Evolutionary conservation across 2,888 invertebrate genomes (phyloP), one percentile per base, ranked within the genome.

Genomic region (Ornithoptera priamus): DNA sequence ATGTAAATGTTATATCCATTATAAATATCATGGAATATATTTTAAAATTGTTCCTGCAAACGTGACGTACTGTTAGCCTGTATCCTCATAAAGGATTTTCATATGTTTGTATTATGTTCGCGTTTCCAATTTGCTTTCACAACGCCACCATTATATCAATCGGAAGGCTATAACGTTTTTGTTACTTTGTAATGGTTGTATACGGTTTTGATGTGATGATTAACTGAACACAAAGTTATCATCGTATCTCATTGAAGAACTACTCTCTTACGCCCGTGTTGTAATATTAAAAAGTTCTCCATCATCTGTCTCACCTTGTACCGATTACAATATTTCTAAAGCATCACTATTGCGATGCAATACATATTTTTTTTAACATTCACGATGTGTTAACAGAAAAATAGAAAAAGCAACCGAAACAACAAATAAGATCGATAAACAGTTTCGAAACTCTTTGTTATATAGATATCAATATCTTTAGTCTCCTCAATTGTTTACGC

Each of bases 281-380:
- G 22, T n/a, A 50, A 46, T 24, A 57, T 57, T 57, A 46, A 58
- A 62, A 46, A 50, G 58, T 57, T 22, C 56, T 57, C 61, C 36
- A 63, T 59, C 36, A 63, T 59, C 62, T 62, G 63, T 46, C 68
- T 58, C 63, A 63, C 60, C 57, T 66, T 66, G 36, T 60, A 24
- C 53, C 10, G 64, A 68, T 64, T 60, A 60, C 64, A 68, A 63
- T 20, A 60, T 64, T 53, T 64, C 12, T 10, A 60, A 60, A 50
- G 59, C 50, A 66, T 60, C 66, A 60, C 66, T 46, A 39, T 18
- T 39, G 53, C 64, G 56, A n/a, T 57, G 56, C 64, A 65, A 24
- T 63, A 62, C 46, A 22, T 56, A 39, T 59, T 39, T 60, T 39
- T 39, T n/a, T 18, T 50, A 50, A 5, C 18, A 15, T 50, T 18